These are phyloP conservation scores for Sturnira hondurensis DNA, from an alignment of 2,113 vertebrate species.

Conservation along the genomic window DNA sequence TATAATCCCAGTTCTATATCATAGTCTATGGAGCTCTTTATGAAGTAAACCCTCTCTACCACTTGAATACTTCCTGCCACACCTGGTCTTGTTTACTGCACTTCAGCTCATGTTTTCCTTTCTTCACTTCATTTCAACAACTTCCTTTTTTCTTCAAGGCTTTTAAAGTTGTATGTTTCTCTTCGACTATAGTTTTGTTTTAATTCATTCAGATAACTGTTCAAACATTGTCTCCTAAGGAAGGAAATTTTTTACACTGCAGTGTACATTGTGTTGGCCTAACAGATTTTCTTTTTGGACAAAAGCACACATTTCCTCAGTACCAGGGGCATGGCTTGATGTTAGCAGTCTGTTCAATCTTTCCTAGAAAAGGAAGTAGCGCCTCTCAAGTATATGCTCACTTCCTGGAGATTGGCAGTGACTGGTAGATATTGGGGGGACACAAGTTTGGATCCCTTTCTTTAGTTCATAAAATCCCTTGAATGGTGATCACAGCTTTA, in stretches of 20 bases:
- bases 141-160: neutral
- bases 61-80: neutral
- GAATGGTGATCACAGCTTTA: neutral
- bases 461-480: neutral
- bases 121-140: neutral
- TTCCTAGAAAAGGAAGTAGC: neutral
- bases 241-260: no score
- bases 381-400: neutral
- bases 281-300: neutral
- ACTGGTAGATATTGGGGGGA: no score
- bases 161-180: neutral
- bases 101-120: neutral
- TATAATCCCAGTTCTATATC: neutral
- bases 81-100: no score
- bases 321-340: neutral
- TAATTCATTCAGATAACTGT: neutral
- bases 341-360: neutral
- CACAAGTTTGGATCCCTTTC: neutral
- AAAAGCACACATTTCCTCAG: neutral
- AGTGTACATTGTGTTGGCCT: rapidly evolving
- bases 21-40: neutral
- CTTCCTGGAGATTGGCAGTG: neutral
- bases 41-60: neutral
- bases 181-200: neutral
- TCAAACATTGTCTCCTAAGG: neutral